These are phyloP conservation scores for Lottia scabra DNA, from an alignment of 2,888 invertebrate species.

Conservation along the genomic window DNA sequence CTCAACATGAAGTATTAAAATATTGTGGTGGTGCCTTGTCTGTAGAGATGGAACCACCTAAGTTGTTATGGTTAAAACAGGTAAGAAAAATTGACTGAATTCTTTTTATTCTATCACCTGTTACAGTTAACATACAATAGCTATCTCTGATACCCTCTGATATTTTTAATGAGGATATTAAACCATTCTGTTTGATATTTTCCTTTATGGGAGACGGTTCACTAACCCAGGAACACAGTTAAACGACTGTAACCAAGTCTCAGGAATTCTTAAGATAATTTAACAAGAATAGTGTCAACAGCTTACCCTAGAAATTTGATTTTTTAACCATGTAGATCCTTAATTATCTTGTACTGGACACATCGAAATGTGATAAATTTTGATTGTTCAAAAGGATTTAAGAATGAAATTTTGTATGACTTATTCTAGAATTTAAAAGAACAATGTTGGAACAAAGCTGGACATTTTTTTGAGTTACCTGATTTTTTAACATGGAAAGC, in stretches of 20 bases:
- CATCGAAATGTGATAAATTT: no score
- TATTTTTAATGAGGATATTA: no score
- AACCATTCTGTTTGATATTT: neutral
- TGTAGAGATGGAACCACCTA: slow-evolving; percentile 96
- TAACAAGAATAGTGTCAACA: no score
- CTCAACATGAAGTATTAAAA: slow-evolving; percentile 81
- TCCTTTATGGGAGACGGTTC: neutral
- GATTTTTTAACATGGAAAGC: slow-evolving; percentile 95
- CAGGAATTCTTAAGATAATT: no score
- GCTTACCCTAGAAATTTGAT: no score
- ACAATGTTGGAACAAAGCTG: slow-evolving; percentile 80
- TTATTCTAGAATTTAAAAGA: slow-evolving; percentile 47
- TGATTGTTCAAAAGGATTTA: slow-evolving; percentile 17
- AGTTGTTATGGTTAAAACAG: slow-evolving; percentile 90
- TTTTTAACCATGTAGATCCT: no score
- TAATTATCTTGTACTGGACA: no score
- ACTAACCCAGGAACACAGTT: no score
- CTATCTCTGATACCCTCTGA: no score
- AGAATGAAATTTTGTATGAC: neutral
- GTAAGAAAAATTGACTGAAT: slow-evolving; percentile 32
- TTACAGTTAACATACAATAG: no score
- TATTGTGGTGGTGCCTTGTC: slow-evolving; percentile 94
- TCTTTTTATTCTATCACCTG: no score
- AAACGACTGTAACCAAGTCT: no score
- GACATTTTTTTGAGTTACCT: slow-evolving; percentile 89